A percentile compares a stretch with the other conserved stretches of the same genome.
phyloP scores from a whole-genome alignment of 2,797 vertebrate species.

The Lithobates pipiens region DNA sequence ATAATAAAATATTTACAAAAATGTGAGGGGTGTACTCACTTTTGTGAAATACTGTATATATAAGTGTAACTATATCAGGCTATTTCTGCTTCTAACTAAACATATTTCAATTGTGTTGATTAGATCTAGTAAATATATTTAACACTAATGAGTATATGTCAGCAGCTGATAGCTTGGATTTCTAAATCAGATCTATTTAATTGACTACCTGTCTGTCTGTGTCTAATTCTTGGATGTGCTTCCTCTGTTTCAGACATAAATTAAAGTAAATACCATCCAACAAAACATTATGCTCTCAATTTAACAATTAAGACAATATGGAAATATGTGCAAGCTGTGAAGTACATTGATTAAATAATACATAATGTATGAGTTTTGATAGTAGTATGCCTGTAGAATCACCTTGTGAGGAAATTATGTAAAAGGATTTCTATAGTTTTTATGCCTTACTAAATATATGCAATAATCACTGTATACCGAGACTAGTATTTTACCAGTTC shows the following conservation, averaged over 20 bases:
- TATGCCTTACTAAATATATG: not conserved
- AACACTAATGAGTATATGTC: not conserved
- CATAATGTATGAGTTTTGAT: not conserved
- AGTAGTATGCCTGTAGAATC: not conserved
- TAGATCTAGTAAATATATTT: constrained; percentile 11
- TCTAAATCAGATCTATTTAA: not conserved
- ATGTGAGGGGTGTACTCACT: no score
- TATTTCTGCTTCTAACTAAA: not conserved
- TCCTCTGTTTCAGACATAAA: not conserved
- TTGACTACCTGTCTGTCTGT: constrained; percentile 9
- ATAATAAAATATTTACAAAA: no score
- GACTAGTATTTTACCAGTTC: not conserved
- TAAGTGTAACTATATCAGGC: not conserved
- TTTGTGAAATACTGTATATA: no score
- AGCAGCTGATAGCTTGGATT: not conserved
- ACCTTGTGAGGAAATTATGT: not conserved
- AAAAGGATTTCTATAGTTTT: constrained; percentile 4
- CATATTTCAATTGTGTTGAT: not conserved
- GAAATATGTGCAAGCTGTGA: constrained; percentile 1
- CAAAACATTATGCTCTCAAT: constrained; percentile 4
- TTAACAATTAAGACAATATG: constrained; percentile 14
- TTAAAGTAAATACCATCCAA: constrained; percentile 18
- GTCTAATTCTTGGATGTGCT: not conserved
- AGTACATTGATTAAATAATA: constrained; percentile 7
- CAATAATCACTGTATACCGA: not conserved